Evolutionary conservation across 2,797 vertebrate species (phyloP).

Genomic region (Acipenser oxyrinchus): DNA sequence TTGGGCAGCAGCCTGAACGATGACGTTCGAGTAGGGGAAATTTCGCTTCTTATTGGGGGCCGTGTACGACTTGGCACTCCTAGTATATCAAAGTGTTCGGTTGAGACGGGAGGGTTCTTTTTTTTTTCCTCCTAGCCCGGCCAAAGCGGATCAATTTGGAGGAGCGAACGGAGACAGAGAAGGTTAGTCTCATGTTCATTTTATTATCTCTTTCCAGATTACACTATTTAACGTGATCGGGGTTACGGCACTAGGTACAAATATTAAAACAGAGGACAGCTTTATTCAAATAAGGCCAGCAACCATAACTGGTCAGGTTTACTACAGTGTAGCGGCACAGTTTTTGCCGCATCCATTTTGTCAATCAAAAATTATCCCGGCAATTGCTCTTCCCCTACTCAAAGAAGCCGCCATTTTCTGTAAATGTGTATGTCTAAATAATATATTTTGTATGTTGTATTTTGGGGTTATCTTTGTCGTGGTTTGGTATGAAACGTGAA

Average conservation of each 20-base stretch:
- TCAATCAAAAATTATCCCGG: not conserved
- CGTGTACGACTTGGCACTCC: constrained; percentile 26
- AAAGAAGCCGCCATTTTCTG: not conserved
- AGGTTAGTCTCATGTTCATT: constrained; percentile 39
- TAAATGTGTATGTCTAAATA: not conserved
- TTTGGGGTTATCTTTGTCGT: not conserved
- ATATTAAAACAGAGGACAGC: too few relatives aligned
- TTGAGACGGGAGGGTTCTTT: constrained; percentile 54
- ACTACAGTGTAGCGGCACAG: not conserved
- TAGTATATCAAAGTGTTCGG: constrained; percentile 45
- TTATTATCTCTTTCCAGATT: too few relatives aligned
- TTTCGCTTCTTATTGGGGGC: constrained; percentile 42
- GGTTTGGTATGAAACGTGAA: not conserved
- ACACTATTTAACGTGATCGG: too few relatives aligned
- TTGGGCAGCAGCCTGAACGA: constrained; percentile 33
- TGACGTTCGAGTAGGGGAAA: constrained; percentile 10
- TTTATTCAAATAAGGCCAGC: too few relatives aligned
- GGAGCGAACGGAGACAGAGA: constrained; percentile 38
- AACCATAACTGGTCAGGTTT: not conserved
- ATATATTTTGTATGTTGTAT: too few relatives aligned
- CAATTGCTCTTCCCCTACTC: not conserved
- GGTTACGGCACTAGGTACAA: too few relatives aligned
- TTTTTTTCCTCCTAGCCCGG: constrained; percentile 51
- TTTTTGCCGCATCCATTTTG: constrained; percentile 24
- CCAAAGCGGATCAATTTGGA: constrained; percentile 58